A percentile compares a stretch with the other conserved stretches of the same genome.
Conservation (phyloP, 2,797 vertebrate genomes). For the Merluccius polli region DNA sequence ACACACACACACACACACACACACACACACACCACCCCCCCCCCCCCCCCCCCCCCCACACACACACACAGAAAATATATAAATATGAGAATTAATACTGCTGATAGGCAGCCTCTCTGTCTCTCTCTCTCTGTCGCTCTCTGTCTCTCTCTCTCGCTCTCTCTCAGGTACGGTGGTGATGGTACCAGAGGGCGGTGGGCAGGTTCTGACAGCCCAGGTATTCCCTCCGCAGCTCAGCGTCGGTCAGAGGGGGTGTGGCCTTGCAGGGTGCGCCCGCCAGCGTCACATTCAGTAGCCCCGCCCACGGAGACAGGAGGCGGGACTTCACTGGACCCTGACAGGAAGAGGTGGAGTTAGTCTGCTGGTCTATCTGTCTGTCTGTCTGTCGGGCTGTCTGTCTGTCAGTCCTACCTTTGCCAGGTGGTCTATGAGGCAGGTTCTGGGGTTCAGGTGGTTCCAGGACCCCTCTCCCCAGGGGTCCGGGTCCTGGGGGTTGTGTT, state of each 20-base stretch:
- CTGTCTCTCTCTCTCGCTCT: not conserved
- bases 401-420: slow-evolving; percentile 47
- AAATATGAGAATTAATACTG: too few species aligned
- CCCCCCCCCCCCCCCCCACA: too few species aligned
- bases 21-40: slow-evolving; percentile 12
- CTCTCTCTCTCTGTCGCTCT: not conserved
- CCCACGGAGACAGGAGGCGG: slow-evolving; percentile 50
- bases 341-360: not conserved
- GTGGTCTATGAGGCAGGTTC: slow-evolving; percentile 61
- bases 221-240: slow-evolving; percentile 70
- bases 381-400: not conserved
- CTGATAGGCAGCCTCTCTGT: too few species aligned
- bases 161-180: slow-evolving; percentile 7
- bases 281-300: slow-evolving; percentile 71
- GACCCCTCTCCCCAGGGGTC: slow-evolving; percentile 44
- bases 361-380: not conserved
- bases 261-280: slow-evolving; percentile 77
- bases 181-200: slow-evolving; percentile 78
- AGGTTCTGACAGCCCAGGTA: slow-evolving; percentile 83
- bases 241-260: slow-evolving; percentile 72
- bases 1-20: slow-evolving; percentile 13
- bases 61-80: too few species aligned
- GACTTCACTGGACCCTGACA: slow-evolving; percentile 51
- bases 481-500: slow-evolving; percentile 34
- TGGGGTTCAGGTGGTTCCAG: slow-evolving; percentile 40